Conservation (phyloP, 2,888 invertebrate species). For the Caenorhabditis angaria region DNA sequence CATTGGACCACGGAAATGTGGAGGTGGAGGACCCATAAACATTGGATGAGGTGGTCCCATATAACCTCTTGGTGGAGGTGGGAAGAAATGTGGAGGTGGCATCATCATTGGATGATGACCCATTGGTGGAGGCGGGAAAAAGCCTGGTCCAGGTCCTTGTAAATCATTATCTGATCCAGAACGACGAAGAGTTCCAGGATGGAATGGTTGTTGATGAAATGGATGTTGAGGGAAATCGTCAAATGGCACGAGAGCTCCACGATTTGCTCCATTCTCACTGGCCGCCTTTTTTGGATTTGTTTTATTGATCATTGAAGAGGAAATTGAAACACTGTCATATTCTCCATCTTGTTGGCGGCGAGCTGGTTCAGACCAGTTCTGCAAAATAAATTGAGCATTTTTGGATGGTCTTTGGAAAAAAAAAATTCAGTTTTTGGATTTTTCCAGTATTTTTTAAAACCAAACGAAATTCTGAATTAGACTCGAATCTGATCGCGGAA, state of each 20-base stretch:
- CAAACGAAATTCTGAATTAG: too few relatives aligned
- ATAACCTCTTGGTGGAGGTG: slow-evolving; percentile 49
- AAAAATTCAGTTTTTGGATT: too few relatives aligned
- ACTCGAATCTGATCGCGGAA: neutral
- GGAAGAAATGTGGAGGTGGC: slow-evolving; percentile 26
- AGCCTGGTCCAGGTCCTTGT: too few relatives aligned
- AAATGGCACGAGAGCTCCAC: slow-evolving; percentile 44
- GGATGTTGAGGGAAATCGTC: slow-evolving; percentile 17
- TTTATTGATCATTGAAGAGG: slow-evolving; percentile 49
- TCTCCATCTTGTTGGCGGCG: slow-evolving; percentile 70
- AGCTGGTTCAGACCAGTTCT: slow-evolving; percentile 46
- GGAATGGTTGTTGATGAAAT: neutral
- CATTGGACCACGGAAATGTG: slow-evolving; percentile 30
- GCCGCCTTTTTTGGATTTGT: slow-evolving; percentile 56
- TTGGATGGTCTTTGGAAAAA: neutral
- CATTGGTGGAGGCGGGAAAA: slow-evolving; percentile 30
- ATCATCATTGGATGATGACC: neutral
- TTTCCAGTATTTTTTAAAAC: too few relatives aligned
- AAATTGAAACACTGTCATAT: slow-evolving; percentile 68
- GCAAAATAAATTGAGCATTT: neutral
- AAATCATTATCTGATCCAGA: slow-evolving; percentile 50
- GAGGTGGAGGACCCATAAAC: slow-evolving; percentile 55
- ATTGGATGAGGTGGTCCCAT: slow-evolving; percentile 54
- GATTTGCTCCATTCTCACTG: slow-evolving; percentile 49
- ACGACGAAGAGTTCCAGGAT: slow-evolving; percentile 15